phyloP scores from a whole-genome alignment of 2,113 vertebrate genomes.

The Meleagris gallopavo region DNA sequence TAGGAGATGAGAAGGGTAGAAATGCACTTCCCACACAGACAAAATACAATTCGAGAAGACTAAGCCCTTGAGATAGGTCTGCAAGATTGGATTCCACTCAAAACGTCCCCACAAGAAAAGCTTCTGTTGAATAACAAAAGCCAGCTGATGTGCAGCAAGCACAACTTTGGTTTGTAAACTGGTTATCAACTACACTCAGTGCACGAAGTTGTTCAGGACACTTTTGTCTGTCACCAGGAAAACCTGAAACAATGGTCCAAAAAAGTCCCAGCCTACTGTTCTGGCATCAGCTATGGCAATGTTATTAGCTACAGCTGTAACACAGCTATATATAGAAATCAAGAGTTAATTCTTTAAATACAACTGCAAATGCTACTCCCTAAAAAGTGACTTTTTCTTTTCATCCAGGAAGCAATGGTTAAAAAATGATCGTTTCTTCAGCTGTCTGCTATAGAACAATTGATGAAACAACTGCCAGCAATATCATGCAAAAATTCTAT shows the following conservation, averaged over 20 bases:
- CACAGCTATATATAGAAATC: background rate
- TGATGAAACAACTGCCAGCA: background rate
- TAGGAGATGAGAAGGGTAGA: background rate
- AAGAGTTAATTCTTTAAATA: background rate
- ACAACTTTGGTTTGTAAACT: background rate
- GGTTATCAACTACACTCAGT: background rate
- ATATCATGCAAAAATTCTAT: background rate
- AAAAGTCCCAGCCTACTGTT: background rate
- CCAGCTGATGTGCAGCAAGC: background rate
- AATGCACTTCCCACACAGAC: background rate
- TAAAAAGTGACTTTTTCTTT: background rate
- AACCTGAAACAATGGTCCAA: background rate
- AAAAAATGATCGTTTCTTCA: background rate
- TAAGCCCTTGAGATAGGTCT: background rate
- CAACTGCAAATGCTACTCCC: background rate
- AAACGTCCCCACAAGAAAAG: background rate
- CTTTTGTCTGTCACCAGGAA: background rate
- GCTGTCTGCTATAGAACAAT: background rate
- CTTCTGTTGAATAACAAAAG: background rate
- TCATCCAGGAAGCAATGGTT: background rate
- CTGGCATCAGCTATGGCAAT: background rate
- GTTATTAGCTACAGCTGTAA: background rate
- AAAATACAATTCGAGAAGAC: background rate
- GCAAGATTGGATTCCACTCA: no score
- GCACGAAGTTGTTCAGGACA: background rate